Conservation (phyloP, 2,113 vertebrate species). For the Polypterus bichir region DNA sequence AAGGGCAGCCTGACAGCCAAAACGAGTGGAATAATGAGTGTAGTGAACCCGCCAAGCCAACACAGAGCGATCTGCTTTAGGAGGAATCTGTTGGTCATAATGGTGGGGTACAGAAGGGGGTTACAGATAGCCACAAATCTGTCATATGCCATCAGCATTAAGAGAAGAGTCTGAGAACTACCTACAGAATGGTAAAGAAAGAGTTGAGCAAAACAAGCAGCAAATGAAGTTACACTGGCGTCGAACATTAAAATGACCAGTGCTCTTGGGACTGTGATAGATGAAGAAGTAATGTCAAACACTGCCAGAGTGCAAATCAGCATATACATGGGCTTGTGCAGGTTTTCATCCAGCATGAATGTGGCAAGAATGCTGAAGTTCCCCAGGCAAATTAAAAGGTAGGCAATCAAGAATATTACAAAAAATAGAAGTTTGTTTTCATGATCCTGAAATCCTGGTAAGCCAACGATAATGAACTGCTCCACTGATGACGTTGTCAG, state of each 20-base stretch:
- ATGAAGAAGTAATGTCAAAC: slow-evolving; percentile 18
- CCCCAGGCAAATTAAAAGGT: slow-evolving; percentile 18
- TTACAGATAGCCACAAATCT: slow-evolving; percentile 15
- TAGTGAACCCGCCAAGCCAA: slow-evolving; percentile 20
- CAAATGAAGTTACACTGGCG: slow-evolving; percentile 22
- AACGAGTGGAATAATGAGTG: slow-evolving; percentile 19
- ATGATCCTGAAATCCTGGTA: no score
- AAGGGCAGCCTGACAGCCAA: slow-evolving; percentile 24
- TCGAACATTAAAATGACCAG: slow-evolving; percentile 11
- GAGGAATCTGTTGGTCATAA: slow-evolving; percentile 14
- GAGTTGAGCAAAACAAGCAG: slow-evolving; percentile 19
- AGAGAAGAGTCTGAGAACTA: slow-evolving; percentile 19
- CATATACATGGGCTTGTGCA: slow-evolving; percentile 24
- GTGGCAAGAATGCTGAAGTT: slow-evolving; percentile 19
- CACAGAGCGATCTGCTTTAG: slow-evolving; percentile 6
- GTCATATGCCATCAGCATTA: slow-evolving; percentile 24
- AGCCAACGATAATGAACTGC: no score
- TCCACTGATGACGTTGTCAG: no score
- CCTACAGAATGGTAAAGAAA: slow-evolving; percentile 27
- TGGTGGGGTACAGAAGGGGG: slow-evolving; percentile 20
- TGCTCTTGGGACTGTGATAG: slow-evolving; percentile 17
- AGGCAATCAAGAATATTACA: background rate
- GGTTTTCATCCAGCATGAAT: background rate
- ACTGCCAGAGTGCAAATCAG: slow-evolving; percentile 23
- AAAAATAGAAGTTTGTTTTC: no score